These are phyloP conservation scores for Calidris pugnax DNA, from an alignment of 2,113 vertebrate genomes.

Conservation along the genomic window DNA sequence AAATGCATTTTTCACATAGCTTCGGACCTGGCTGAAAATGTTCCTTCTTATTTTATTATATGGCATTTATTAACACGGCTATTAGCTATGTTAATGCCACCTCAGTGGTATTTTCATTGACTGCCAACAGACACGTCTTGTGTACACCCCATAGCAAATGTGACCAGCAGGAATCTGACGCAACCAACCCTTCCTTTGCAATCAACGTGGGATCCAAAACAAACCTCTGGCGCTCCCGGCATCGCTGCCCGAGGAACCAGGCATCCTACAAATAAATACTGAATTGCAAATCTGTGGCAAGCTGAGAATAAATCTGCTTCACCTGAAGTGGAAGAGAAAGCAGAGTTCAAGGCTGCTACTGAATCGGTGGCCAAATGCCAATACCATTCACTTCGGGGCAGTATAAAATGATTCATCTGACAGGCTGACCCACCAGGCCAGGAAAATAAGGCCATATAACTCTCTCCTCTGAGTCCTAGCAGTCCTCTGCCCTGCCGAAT, in stretches of 20 bases:
- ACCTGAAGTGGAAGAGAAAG: slow-evolving; percentile 36
- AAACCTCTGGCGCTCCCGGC: slow-evolving; percentile 20
- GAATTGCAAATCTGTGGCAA: slow-evolving; percentile 18
- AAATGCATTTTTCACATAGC: not conserved
- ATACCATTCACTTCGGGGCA: not conserved
- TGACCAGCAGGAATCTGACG: slow-evolving; percentile 23
- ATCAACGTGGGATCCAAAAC: slow-evolving; percentile 21
- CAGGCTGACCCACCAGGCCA: not conserved
- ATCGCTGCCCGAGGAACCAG: not conserved
- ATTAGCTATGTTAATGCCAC: slow-evolving; percentile 65
- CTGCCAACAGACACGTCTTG: slow-evolving; percentile 62
- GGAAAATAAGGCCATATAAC: not conserved
- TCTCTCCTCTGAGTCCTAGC: not conserved
- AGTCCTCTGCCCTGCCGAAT: not conserved
- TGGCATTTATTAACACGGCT: slow-evolving; percentile 62
- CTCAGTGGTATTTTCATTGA: slow-evolving; percentile 56
- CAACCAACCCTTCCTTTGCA: slow-evolving; percentile 23
- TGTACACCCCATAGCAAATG: slow-evolving; percentile 10
- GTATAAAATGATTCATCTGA: slow-evolving; percentile 31
- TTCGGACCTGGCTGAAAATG: slow-evolving; percentile 25
- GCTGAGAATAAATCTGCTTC: slow-evolving; percentile 50
- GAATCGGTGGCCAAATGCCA: slow-evolving; percentile 52
- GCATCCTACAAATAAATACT: slow-evolving; percentile 57
- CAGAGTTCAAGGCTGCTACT: slow-evolving; percentile 56
- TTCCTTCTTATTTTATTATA: slow-evolving; percentile 42